Conservation (phyloP, 2,888 invertebrate genomes). For the Hypena proboscidalis region DNA sequence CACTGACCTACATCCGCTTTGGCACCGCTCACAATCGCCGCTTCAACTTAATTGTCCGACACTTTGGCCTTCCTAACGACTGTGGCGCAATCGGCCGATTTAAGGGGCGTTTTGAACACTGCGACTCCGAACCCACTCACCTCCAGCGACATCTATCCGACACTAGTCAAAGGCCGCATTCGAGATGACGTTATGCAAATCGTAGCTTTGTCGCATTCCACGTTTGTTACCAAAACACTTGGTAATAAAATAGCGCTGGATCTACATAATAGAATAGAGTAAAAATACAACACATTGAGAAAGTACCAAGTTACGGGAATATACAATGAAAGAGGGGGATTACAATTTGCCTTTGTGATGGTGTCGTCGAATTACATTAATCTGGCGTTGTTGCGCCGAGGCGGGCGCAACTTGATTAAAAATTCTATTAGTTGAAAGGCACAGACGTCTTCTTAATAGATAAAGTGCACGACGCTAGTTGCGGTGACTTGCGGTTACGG, state of each 20-base stretch:
- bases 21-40: slow-evolving; percentile 84
- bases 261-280: slow-evolving; percentile 54
- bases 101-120: slow-evolving; percentile 70
- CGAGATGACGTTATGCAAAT: slow-evolving; percentile 71
- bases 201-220: slow-evolving; percentile 61
- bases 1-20: slow-evolving; percentile 84
- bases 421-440: slow-evolving; percentile 84
- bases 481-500: slow-evolving; percentile 50
- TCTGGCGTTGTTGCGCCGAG: slow-evolving; percentile 73
- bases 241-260: slow-evolving; percentile 52
- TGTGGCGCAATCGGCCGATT: slow-evolving; percentile 81
- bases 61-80: slow-evolving; percentile 83
- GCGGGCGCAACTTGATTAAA: slow-evolving; percentile 82
- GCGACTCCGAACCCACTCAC: slow-evolving; percentile 60
- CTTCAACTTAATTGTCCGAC: slow-evolving; percentile 85
- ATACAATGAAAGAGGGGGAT: slow-evolving; percentile 78
- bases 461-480: slow-evolving; percentile 70
- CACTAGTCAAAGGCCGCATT: slow-evolving; percentile 65
- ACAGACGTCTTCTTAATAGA: slow-evolving; percentile 78
- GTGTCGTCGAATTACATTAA: slow-evolving; percentile 84
- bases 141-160: slow-evolving; percentile 58
- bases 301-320: slow-evolving; percentile 71
- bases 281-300: slow-evolving; percentile 70
- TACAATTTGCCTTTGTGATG: slow-evolving; percentile 85
- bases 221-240: slow-evolving; percentile 67